phyloP scores from a whole-genome alignment of 2,113 vertebrate species.

The Toxotes jaculatrix region DNA sequence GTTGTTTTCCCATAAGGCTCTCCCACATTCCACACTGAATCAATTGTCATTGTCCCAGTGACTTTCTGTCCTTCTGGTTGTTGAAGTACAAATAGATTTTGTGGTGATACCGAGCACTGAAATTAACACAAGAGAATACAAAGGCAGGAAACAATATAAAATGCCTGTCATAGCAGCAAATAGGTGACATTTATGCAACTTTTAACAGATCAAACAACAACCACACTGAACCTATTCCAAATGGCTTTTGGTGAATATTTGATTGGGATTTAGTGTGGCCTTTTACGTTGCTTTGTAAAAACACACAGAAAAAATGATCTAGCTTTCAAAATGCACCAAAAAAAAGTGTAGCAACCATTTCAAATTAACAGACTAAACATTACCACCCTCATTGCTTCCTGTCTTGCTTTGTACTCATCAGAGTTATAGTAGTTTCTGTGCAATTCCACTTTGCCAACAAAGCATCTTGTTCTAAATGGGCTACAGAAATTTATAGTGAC shows the following conservation, averaged over 20 bases:
- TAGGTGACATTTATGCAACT: not conserved
- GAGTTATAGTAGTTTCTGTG: not conserved
- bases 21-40: constrained; percentile 40
- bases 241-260: constrained; percentile 18
- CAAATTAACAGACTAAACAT: constrained; percentile 8
- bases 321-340: constrained; percentile 7
- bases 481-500: constrained; percentile 45
- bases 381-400: constrained; percentile 15
- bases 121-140: constrained; percentile 28
- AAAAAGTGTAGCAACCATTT: not conserved
- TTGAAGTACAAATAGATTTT: constrained; percentile 22
- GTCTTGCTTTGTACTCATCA: not conserved
- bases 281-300: not conserved
- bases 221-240: not conserved
- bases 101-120: not conserved
- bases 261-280: not conserved
- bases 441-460: constrained; percentile 31
- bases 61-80: constrained; percentile 43
- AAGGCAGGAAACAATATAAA: not conserved
- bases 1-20: constrained; percentile 36
- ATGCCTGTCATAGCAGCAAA: not conserved
- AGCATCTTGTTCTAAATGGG: constrained; percentile 57
- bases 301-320: not conserved
- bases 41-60: constrained; percentile 65
- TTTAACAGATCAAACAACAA: constrained; percentile 24